phyloP scores from a whole-genome alignment of 2,888 invertebrate genomes.

The Smittia sp. region DNA sequence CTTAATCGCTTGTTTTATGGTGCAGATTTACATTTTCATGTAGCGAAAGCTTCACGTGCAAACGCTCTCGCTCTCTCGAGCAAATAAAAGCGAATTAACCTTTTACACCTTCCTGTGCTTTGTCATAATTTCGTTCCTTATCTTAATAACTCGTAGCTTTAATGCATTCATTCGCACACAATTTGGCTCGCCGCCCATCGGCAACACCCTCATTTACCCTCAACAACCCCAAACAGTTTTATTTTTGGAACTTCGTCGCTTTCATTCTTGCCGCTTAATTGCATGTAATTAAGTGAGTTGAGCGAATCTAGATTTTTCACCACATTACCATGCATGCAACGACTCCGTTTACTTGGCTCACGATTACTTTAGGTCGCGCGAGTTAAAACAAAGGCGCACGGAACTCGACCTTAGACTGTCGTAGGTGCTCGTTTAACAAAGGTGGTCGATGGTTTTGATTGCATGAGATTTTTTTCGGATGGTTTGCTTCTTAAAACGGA shows the following conservation, averaged over 20 bases:
- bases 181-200: slow-evolving; percentile 17
- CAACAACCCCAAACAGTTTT: no score
- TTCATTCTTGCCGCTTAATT: slow-evolving; percentile 16
- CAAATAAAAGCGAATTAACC: slow-evolving; percentile 28
- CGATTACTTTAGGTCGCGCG: slow-evolving; percentile 5
- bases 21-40: background rate
- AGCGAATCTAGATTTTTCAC: slow-evolving; percentile 31
- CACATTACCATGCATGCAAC: slow-evolving; percentile 18
- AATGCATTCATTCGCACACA: slow-evolving; percentile 39
- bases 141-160: slow-evolving; percentile 11
- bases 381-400: no score
- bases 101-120: slow-evolving; percentile 32
- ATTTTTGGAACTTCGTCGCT: background rate
- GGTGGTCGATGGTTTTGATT: no score
- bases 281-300: slow-evolving; percentile 33
- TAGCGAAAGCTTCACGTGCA: background rate
- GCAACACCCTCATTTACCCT: no score
- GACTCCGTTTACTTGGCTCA: background rate
- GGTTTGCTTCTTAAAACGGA: no score
- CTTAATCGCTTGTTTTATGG: slow-evolving; percentile 10
- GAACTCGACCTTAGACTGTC: no score
- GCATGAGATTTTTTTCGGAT: no score
- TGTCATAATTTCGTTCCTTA: slow-evolving; percentile 28
- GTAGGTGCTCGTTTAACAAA: no score
- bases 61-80: background rate